These are phyloP conservation scores for Xylocampa areola DNA, from an alignment of 2,888 invertebrate genomes.

Conservation along the genomic window DNA sequence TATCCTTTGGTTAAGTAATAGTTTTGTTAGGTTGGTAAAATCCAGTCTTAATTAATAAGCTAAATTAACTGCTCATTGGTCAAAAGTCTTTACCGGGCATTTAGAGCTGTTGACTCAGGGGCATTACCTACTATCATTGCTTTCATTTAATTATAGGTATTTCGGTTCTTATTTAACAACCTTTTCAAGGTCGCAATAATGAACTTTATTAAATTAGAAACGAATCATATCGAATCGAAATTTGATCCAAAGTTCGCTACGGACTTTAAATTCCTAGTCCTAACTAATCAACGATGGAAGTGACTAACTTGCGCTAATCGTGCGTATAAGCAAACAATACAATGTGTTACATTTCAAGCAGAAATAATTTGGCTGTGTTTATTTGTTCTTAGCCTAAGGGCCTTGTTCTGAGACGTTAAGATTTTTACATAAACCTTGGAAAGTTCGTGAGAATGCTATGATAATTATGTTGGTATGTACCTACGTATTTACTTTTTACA, in stretches of 20 bases:
- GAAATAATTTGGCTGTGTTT: slow-evolving; percentile 15
- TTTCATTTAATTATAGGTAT: neutral
- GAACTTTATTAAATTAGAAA: slow-evolving; percentile 25
- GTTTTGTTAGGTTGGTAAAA: no score
- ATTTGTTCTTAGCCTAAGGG: slow-evolving; percentile 17
- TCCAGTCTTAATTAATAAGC: no score
- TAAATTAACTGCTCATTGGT: no score
- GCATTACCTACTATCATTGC: neutral
- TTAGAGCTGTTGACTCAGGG: no score
- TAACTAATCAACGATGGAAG: slow-evolving; percentile 29
- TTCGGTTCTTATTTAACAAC: no score
- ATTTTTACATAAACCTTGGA: slow-evolving; percentile 22
- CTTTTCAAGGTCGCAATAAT: neutral
- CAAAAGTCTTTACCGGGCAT: no score
- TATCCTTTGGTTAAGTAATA: no score
- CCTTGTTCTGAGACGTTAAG: neutral
- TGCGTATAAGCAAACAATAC: slow-evolving; percentile 15
- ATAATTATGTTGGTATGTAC: slow-evolving; percentile 11
- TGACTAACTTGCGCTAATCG: slow-evolving; percentile 2
- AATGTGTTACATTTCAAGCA: slow-evolving; percentile 22
- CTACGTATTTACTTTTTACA: no score
- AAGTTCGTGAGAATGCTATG: slow-evolving; percentile 25
- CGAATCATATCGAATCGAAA: slow-evolving; percentile 25
- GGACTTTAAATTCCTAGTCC: slow-evolving; percentile 8
- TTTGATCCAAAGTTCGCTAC: slow-evolving; percentile 25